phyloP scores from a whole-genome alignment of 2,797 vertebrate species.

The Tarsius wallacei region DNA sequence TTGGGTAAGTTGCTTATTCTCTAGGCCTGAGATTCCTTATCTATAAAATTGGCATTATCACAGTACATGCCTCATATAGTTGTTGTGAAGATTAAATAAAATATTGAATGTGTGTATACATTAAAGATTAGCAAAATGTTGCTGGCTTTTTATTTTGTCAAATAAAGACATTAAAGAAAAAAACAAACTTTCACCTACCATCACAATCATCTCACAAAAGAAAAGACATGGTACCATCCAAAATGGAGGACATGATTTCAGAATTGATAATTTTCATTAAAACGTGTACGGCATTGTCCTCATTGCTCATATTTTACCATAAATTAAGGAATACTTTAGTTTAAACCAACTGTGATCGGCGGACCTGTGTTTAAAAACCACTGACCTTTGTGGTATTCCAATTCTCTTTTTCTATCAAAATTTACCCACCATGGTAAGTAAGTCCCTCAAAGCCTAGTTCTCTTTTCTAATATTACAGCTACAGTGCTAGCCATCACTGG shows the following conservation, averaged over 20 bases:
- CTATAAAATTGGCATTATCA: constrained; percentile 34
- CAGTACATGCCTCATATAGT: not conserved
- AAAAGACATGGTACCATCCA: not conserved
- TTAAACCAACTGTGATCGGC: not conserved
- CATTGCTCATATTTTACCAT: not conserved
- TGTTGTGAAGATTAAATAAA: constrained; percentile 54
- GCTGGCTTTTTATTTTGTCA: constrained; percentile 32
- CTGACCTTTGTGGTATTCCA: not conserved
- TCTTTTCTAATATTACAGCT: not conserved
- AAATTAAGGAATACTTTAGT: not conserved
- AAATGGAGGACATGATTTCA: not conserved
- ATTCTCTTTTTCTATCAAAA: constrained; percentile 28
- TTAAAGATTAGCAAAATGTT: constrained; percentile 41
- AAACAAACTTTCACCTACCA: not conserved
- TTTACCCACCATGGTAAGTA: not conserved
- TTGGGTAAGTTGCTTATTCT: constrained; percentile 35
- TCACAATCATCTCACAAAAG: constrained; percentile 12
- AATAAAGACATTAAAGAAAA: constrained; percentile 44
- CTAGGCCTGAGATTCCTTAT: not conserved
- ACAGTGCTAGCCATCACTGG: not conserved
- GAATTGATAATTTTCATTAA: constrained; percentile 53
- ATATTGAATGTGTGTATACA: not conserved
- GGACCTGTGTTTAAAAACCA: not conserved
- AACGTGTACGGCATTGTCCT: not conserved
- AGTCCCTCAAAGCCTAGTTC: not conserved